Base-by-base conservation (phyloP, 2,888 invertebrate species). In the Peribatodes rhomboidaria region DNA sequence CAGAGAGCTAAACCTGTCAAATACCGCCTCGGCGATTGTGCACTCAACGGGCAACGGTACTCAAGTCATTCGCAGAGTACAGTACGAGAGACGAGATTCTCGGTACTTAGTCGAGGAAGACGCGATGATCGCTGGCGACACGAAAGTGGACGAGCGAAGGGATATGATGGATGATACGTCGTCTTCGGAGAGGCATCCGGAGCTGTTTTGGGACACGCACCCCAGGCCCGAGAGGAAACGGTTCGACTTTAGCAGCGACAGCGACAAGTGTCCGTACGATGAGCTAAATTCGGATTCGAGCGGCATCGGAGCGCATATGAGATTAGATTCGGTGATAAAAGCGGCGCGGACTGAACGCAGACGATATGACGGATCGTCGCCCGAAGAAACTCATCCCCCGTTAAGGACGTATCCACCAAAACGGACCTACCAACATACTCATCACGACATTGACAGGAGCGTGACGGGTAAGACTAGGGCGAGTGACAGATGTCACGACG, bases 291-390 rank as follows among this genome's bases (percentile, higher is more conserved):
- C 58, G 11, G 93, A 93, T 55, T 90, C 92, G 0, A 88, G 89
- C 59, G 88, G 89, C 0, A 75, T 86, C 16, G 88, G 90, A 9
- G 76, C 87, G 0, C 90, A 88, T 35, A 77, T 90, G 78, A 76
- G 94, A 46, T 70, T 93, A n/a, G 91, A 93, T 65, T 92, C 93
- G 0, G 94, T 94, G 4, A 94, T 94, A 20, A 93, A 93, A 61
- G 87, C 92, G 42, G 87, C 92, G 33, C 73, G 92, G 18, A 65
- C 86, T 0, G 86, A 86, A 8, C 75, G 89, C 0, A 81, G 85
- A 57, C 82, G 75, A 0, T 87, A 88, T 61, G 89, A 89, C 14
- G 83, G 86, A 0, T 87, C 86, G 0, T 86, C 87, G 0, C 84
- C 87, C 0, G 90, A 90, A 1, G 90, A 88, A 9, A 70, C 73